Base-by-base conservation (phyloP, 2,113 vertebrate species). In the Machaerirhynchus nigripectus region DNA sequence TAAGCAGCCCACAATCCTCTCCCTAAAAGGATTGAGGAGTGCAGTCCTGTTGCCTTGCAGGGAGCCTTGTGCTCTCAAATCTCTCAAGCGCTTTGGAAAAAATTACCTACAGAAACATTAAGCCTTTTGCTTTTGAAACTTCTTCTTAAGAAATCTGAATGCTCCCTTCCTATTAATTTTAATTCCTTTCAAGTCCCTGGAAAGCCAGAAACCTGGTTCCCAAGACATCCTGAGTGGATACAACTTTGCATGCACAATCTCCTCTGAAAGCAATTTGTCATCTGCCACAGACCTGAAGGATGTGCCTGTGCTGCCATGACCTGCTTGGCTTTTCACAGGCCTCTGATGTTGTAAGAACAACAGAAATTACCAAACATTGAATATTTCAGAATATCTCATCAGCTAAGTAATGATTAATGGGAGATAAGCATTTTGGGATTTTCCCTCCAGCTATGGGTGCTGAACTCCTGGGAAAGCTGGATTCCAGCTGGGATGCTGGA, bases 111-210 rank as follows among this genome's bases (percentile, higher is more conserved):
- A 76, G 78, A 70, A 83, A 86, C 33, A 77, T 60, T 73, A 90
- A 93, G 28, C 40, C 40, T 61, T 59, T 35, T 49, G 37, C 61
- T 76, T 91, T 91, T 73, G 67, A 94, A 92, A 84, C 21, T 35
- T 33, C 23, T 52, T 56, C 83, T 65, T 86, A 67, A 57, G 64
- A 86, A 63, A 92, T 57, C 71, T 84, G 55, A 88, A 73, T 31
- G 28, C 15, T 86, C 33, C 19, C 27, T 75, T 85, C 28, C 22
- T 60, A 57, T 46, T 67, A 56, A 65, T 82, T 86, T 85, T 33
- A 35, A 53, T 42, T 69, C 3, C 0, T 77, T 83, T 88, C 44
- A 56, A 87, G 24, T 37, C 27, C 10, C 33, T 44, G 31, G 21
- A 87, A 79, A 89, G 40, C 12, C 59, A 88, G 22, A 26, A 88